Conservation (phyloP, 2,888 invertebrate species). For the Hydriomena furcata region DNA sequence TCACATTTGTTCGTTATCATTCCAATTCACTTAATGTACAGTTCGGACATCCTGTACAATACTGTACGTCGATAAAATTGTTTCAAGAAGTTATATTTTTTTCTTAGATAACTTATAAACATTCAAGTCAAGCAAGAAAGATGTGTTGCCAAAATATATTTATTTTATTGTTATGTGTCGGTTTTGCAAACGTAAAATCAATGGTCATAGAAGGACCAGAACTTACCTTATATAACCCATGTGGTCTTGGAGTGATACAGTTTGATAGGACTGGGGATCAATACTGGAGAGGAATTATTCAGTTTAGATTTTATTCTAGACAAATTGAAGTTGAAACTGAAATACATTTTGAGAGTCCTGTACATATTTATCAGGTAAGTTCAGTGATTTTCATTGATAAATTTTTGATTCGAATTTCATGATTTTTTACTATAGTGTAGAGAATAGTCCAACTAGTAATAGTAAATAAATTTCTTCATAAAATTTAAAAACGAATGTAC, state of each 20-base stretch:
- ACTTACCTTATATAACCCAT: constrained; percentile 67
- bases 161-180: constrained; percentile 23
- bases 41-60: constrained; percentile 49
- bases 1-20: constrained; percentile 31
- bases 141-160: constrained; percentile 15
- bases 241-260: constrained; percentile 64
- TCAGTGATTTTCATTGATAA: too few species aligned
- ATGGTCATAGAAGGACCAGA: constrained; percentile 62
- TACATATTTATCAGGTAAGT: constrained; percentile 57
- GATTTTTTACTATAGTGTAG: too few species aligned
- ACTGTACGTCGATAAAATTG: not conserved
- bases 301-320: constrained; percentile 58
- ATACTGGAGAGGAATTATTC: constrained; percentile 59
- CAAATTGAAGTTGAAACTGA: constrained; percentile 51
- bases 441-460: too few species aligned
- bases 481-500: too few species aligned
- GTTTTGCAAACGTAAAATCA: constrained; percentile 43
- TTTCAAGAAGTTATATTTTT: not conserved
- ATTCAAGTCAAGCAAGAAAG: constrained; percentile 5
- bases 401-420: too few species aligned
- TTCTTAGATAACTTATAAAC: not conserved
- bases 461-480: too few species aligned
- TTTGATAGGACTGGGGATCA: constrained; percentile 58
- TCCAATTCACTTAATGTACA: constrained; percentile 21
- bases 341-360: constrained; percentile 56